Evolutionary conservation across 2,888 invertebrate species (phyloP), one percentile per base, ranked within the genome.

Genomic region (Diaphora mendica): DNA sequence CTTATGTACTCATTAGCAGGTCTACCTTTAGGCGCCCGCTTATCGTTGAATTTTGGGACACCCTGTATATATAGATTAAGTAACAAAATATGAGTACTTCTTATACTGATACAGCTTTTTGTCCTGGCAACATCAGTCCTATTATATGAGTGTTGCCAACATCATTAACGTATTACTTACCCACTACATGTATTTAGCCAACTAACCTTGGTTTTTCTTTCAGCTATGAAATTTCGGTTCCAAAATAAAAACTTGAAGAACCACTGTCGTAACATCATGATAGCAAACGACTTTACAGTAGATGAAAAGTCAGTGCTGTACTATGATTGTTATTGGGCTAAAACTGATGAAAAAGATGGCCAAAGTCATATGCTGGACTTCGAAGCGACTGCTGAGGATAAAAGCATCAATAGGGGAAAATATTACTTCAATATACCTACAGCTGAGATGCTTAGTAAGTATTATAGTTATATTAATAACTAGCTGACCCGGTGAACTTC

Each of bases 141-240:
- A 15, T 30, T 26, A 30, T n/a, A 13, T 26, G 13, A 59, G 26
- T 59, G 59, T 26, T 59, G 59, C 59, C n/a, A 11, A 59, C 3
- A 26, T 26, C 26, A 11, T n/a, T 26, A 59, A 30, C 4, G 5
- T 35, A 64, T 23, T 8, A 33, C 64, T 8, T 4, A 7, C 8
- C 3, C 15, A 26, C 26, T 59, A 59, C 0, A 59, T 59, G 13
- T 44, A 44, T 15, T 15, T 4, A 7, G 15, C 17, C 5, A 68
- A 33, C 33, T 64, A 5, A 70, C 2, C 9, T 1, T 33, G 4
- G 23, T 66, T 79, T 39, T 76, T 75, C 48, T 93, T 91, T 11
- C 90, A 95, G 95, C 91, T 2, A 95, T 95, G 95, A 92, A 92
- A 69, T 95, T 95, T 79, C 91, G 95, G 30, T 95, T 95, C 77